Conservation (phyloP, 2,797 vertebrate species). For the Sebastes nivosus region DNA sequence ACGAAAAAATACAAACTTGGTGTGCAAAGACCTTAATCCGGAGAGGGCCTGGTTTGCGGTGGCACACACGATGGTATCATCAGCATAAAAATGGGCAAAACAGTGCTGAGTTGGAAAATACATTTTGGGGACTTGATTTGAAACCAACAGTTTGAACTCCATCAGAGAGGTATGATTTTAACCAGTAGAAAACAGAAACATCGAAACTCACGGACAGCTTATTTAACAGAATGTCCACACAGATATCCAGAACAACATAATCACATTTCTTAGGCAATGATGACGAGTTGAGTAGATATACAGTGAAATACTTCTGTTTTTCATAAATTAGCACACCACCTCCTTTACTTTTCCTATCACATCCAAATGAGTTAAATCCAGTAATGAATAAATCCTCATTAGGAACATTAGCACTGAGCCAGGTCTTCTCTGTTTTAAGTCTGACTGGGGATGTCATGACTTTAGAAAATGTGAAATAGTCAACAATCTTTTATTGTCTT, state of each 20-base stretch:
- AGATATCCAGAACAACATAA: not conserved
- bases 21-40: not conserved
- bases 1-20: too few species aligned
- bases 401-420: not conserved
- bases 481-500: not conserved
- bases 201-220: not conserved
- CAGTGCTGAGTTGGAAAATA: not conserved
- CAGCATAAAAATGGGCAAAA: not conserved
- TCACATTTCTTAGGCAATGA: not conserved
- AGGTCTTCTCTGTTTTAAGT: not conserved
- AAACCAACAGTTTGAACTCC: not conserved
- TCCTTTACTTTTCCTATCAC: not conserved
- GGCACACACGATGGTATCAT: not conserved
- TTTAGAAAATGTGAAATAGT: not conserved
- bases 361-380: not conserved
- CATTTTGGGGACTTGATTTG: not conserved
- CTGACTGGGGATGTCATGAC: not conserved
- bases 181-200: not conserved
- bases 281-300: not conserved
- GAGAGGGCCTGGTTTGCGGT: not conserved
- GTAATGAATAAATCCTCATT: not conserved
- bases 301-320: too few species aligned
- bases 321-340: not conserved
- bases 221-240: not conserved
- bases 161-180: not conserved